Conservation (phyloP, 2,888 invertebrate species). For the Drymonia ruficornis region DNA sequence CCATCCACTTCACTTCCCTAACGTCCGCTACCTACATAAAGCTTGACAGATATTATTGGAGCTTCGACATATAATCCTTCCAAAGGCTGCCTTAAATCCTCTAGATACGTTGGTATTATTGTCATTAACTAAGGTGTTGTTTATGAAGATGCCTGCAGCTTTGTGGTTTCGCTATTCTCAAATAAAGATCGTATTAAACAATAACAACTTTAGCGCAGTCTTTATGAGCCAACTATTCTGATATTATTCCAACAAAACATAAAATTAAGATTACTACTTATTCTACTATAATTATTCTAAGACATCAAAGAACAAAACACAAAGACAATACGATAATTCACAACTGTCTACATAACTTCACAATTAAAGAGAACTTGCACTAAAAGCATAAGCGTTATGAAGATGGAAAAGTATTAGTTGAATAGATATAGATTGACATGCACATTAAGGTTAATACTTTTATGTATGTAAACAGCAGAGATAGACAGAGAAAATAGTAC, state of each 20-base stretch:
- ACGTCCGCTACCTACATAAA: slow-evolving; percentile 90
- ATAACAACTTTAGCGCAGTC: slow-evolving; percentile 8
- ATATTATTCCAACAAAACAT: slow-evolving; percentile 12
- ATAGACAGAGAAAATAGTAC: slow-evolving; percentile 64
- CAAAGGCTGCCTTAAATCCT: slow-evolving; percentile 22
- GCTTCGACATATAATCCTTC: slow-evolving; percentile 5
- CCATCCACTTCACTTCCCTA: slow-evolving; percentile 98
- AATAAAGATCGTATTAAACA: slow-evolving; percentile 19
- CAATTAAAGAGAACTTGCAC: slow-evolving; percentile 28
- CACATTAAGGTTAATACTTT: slow-evolving; percentile 16
- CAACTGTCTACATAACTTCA: slow-evolving; percentile 21
- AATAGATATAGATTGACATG: slow-evolving; percentile 19
- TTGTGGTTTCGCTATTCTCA: slow-evolving; percentile 26
- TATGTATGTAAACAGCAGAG: slow-evolving; percentile 19
- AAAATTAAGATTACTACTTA: slow-evolving; percentile 8
- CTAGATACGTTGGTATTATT: slow-evolving; percentile 18
- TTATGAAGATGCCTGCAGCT: slow-evolving; percentile 31
- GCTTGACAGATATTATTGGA: slow-evolving; percentile 40
- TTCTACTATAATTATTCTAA: slow-evolving; percentile 7
- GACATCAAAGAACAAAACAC: slow-evolving; percentile 16
- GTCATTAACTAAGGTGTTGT: slow-evolving; percentile 35
- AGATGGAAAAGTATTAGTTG: slow-evolving; percentile 41
- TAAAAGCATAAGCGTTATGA: slow-evolving; percentile 68
- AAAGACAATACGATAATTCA: slow-evolving; percentile 9
- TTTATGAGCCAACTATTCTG: slow-evolving; percentile 6